Conservation (phyloP, 2,113 vertebrate genomes). For the Oplegnathus fasciatus region DNA sequence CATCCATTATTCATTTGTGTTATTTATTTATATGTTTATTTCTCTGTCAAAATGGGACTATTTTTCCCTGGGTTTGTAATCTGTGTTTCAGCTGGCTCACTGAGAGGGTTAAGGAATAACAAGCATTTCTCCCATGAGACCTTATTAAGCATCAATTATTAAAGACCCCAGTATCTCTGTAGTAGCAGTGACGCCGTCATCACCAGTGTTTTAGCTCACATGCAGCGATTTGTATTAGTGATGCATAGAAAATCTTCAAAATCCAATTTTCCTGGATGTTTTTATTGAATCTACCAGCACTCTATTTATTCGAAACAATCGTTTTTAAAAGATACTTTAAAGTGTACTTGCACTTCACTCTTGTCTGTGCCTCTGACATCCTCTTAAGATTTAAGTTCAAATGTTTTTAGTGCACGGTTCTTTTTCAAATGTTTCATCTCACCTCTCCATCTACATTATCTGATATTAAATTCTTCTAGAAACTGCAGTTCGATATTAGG, state of each 20-base stretch:
- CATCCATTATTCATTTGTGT: conserved; percentile 75
- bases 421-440: conserved; percentile 9
- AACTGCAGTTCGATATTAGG: background rate
- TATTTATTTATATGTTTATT: conserved; percentile 78
- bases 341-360: background rate
- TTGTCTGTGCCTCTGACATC: background rate
- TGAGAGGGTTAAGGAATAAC: conserved; percentile 62
- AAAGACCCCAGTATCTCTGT: conserved; percentile 42
- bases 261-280: background rate
- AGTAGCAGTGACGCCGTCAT: conserved; percentile 27
- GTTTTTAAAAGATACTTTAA: background rate
- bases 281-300: conserved; percentile 14
- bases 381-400: background rate
- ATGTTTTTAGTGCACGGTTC: background rate
- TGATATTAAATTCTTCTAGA: background rate
- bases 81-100: conserved; percentile 55
- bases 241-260: conserved; percentile 21
- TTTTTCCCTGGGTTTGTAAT: conserved; percentile 65
- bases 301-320: conserved; percentile 7
- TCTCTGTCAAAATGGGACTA: conserved; percentile 61
- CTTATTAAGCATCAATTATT: conserved; percentile 70
- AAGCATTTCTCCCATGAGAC: conserved; percentile 57
- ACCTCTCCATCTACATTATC: background rate
- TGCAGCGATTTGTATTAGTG: conserved; percentile 19
- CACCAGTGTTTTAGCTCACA: conserved; percentile 8